Percentiles rank a stretch among this genome's conserved stretches.
Evolutionary conservation across 2,888 invertebrate genomes (phyloP).

Genomic region (Chloromyia formosa): DNA sequence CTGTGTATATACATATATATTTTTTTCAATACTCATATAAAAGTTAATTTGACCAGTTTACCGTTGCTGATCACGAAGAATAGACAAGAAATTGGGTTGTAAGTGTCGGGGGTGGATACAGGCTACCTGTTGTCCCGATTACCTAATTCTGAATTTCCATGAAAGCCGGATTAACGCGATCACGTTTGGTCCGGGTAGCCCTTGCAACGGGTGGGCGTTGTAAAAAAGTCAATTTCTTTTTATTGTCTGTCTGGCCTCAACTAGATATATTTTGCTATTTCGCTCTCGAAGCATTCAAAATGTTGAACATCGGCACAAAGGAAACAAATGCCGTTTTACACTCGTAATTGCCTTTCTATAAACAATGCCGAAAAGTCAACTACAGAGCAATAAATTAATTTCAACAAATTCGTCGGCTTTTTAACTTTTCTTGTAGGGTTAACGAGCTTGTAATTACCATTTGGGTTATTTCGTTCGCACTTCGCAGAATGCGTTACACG

Average conservation of each 20-base stretch:
- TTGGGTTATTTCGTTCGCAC: too few relatives aligned
- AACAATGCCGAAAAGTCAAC: too few relatives aligned
- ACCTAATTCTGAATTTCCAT: not conserved
- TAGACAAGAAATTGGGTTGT: not conserved
- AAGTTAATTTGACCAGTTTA: conserved; percentile 26
- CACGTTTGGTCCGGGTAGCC: too few relatives aligned
- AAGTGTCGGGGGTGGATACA: conserved; percentile 6
- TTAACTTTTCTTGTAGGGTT: too few relatives aligned
- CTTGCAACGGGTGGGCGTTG: not conserved
- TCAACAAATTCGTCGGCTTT: too few relatives aligned
- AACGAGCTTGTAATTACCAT: too few relatives aligned
- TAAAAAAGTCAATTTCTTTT: conserved; percentile 7
- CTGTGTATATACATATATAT: too few relatives aligned
- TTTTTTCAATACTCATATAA: not conserved
- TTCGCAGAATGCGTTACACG: too few relatives aligned
- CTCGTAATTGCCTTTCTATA: too few relatives aligned
- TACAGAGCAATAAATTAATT: too few relatives aligned
- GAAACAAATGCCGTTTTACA: too few relatives aligned
- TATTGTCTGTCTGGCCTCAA: not conserved
- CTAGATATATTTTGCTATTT: not conserved
- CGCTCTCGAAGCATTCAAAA: not conserved
- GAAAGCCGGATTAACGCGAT: not conserved
- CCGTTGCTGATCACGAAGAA: not conserved
- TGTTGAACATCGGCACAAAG: too few relatives aligned
- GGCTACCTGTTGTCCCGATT: conserved; percentile 19